Percentiles rank a stretch among this genome's conserved stretches.
These are phyloP conservation scores for Grapholita molesta DNA, from an alignment of 1,140 invertebrate species.

Conservation along the genomic window DNA sequence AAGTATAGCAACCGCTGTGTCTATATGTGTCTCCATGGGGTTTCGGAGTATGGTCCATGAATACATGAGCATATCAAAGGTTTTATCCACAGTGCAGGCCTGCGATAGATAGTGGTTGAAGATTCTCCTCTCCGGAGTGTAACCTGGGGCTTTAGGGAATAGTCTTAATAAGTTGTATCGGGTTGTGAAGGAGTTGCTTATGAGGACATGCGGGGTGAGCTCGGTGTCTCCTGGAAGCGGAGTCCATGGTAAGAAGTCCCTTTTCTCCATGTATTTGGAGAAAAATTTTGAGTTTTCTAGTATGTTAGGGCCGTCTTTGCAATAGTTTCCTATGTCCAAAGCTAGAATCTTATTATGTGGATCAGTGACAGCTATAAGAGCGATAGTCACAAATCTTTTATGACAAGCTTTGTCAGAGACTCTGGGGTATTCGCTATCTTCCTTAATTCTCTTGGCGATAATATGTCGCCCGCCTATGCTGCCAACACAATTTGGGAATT, in stretches of 20 bases:
- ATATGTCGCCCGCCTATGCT: background rate
- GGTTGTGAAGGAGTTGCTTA: background rate
- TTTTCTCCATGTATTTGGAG: background rate
- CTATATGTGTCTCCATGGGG: background rate
- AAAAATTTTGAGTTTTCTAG: background rate
- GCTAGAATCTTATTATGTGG: background rate
- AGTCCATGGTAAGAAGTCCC: background rate
- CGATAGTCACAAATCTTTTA: background rate
- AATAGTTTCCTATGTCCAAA: background rate
- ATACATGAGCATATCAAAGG: background rate
- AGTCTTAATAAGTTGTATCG: background rate
- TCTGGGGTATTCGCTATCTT: background rate
- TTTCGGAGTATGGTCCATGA: background rate
- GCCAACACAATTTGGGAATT: background rate
- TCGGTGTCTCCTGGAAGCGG: background rate
- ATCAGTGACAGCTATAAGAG: background rate
- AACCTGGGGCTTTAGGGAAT: background rate
- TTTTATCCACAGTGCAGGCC: background rate
- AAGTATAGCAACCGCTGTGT: background rate
- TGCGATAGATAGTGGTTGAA: background rate
- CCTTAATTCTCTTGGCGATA: background rate
- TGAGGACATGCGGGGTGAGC: background rate
- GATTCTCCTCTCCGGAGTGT: background rate
- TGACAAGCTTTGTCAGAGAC: background rate
- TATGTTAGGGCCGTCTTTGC: background rate